These are phyloP conservation scores for Nyleta sp. DNA, from an alignment of 2,888 invertebrate species.

Conservation along the genomic window DNA sequence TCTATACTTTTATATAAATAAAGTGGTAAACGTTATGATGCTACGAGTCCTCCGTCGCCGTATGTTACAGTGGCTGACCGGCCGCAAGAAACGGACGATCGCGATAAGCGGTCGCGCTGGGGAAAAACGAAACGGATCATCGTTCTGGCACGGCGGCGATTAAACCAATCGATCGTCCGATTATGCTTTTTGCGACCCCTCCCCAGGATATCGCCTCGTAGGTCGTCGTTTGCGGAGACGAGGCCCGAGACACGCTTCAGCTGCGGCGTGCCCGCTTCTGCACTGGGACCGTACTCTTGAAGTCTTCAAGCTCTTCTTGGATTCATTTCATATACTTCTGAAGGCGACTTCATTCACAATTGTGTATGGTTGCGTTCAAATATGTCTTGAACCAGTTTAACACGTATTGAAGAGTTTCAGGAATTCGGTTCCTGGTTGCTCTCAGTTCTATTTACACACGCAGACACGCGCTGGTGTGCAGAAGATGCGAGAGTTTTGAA, in stretches of 20 bases:
- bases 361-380: too few relatives aligned
- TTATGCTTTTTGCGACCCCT: constrained; percentile 17
- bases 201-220: not conserved
- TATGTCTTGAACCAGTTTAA: too few relatives aligned
- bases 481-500: too few relatives aligned
- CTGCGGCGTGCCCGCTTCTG: too few relatives aligned
- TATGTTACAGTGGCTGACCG: constrained; percentile 64
- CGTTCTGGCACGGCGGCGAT: constrained; percentile 5
- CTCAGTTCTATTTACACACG: constrained; percentile 10
- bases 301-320: too few relatives aligned
- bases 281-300: too few relatives aligned
- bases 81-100: constrained; percentile 43
- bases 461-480: too few relatives aligned
- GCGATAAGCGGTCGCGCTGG: not conserved
- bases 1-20: constrained; percentile 79
- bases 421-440: too few relatives aligned
- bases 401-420: too few relatives aligned
- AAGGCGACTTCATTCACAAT: too few relatives aligned
- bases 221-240: constrained; percentile 2
- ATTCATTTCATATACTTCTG: too few relatives aligned
- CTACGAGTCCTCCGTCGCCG: constrained; percentile 71
- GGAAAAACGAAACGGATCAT: not conserved
- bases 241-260: constrained; percentile 29
- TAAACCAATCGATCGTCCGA: constrained; percentile 15
- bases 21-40: constrained; percentile 78